Base-by-base conservation (phyloP, 2,797 vertebrate genomes). In the Muraenolepis orangiensis region DNA sequence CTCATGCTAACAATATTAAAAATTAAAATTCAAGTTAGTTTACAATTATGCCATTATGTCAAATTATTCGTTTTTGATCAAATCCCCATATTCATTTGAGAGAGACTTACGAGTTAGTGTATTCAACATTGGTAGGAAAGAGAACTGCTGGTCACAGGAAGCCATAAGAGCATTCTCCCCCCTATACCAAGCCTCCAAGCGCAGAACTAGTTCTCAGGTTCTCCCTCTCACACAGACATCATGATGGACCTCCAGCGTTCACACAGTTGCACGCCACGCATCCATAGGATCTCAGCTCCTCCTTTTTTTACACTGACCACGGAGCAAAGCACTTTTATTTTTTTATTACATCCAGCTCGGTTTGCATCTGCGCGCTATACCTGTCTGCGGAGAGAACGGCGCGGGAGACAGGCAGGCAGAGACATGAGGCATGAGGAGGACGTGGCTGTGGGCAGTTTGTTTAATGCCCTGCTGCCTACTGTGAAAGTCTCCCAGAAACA, bases 401-500 rank as follows among this genome's bases (percentile, higher is more conserved):
- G 18, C 51, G 20, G 6, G 5, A 64, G 57, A 26, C 57, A 64
- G 87, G 87, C 86, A 89, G 87, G 84, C 86, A 90, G 87, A 82
- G 90, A 90, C 89, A 88, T 88, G 89, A 84, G 83, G 42, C 86
- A 89, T 90, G 88, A 89, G 86, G 83, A 90, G 88, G 90, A 90
- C 89, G 78, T 76, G 85, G 84, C 92, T 93, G 90, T 92, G 84
- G 87, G 87, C 86, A 90, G 91, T 92, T 93, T 93, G 91, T 93
- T 94, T 94, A 92, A 93, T 93, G 91, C 90, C 91, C 86, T 90
- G 87, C 86, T 90, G 87, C 87, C 87, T 84, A 90, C 90, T 91
- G 90, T 90, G 93, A 93, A 92, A 92, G 92, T 91, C 91, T 92
- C 90, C 88, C 90, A 90, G 92, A 93, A 94, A 93, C 93, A 91